Conservation (phyloP, 2,797 vertebrate genomes). For the Fistularia tabacaria region DNA sequence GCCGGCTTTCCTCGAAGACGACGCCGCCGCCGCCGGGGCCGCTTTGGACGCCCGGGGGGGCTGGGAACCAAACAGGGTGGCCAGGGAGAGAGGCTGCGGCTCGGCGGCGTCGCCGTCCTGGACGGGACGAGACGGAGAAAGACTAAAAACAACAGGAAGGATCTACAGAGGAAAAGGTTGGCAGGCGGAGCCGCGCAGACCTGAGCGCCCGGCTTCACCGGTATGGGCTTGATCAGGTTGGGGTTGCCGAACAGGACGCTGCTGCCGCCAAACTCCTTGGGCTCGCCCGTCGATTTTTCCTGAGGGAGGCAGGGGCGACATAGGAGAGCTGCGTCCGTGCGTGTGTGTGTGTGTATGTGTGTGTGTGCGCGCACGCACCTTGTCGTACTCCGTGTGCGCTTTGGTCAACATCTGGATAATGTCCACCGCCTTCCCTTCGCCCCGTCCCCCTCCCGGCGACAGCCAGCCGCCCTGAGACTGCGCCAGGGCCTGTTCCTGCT, state of each 20-base stretch:
- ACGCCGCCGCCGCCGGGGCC: constrained; percentile 16
- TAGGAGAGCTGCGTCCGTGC: background rate
- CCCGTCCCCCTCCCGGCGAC: constrained; percentile 62
- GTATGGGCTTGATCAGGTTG: constrained; percentile 93
- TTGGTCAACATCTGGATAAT: constrained; percentile 92
- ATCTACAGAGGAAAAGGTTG: background rate
- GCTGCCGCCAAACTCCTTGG: constrained; percentile 89
- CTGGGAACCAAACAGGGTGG: constrained; percentile 81
- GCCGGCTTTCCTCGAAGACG: constrained; percentile 18
- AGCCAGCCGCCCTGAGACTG: constrained; percentile 74
- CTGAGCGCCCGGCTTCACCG: constrained; percentile 83
- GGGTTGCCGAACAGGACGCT: constrained; percentile 86
- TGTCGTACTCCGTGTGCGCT: constrained; percentile 89
- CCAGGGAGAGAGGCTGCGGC: constrained; percentile 81
- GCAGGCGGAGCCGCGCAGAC: constrained; percentile 33
- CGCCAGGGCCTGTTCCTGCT: constrained; percentile 83
- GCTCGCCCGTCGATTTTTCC: constrained; percentile 84
- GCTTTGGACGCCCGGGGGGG: constrained; percentile 45
- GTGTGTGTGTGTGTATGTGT: background rate
- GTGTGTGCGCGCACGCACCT: constrained; percentile 68
- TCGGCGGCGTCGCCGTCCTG: constrained; percentile 69
- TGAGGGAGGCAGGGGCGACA: constrained; percentile 30
- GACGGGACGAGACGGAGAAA: background rate
- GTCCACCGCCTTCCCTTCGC: constrained; percentile 81
- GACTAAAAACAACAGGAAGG: background rate